Base-by-base conservation (phyloP, 2,113 vertebrate genomes). In the Sphaerodactylus townsendi region DNA sequence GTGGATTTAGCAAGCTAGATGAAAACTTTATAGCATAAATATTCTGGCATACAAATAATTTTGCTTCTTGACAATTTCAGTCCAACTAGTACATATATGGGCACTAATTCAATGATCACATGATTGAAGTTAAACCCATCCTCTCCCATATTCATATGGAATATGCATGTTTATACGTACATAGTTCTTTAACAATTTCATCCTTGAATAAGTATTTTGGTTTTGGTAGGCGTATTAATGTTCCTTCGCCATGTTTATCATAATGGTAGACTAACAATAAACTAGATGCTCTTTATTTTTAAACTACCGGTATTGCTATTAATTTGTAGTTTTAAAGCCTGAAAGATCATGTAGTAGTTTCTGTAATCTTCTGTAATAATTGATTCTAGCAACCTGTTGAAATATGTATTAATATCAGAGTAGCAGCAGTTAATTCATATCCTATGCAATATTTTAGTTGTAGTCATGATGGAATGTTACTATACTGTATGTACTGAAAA, bases 1-100 rank as follows among this genome's bases (percentile, higher is more conserved):
- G 72, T 78, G 72, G 44, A 5, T 0, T 44, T 87, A 89, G 90
- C 85, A 59, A 90, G 87, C 81, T 75, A 81, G 87, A 87, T 86
- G 81, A 90, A 66, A 37, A 83, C 35, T 53, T 46, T 75, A 23
- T 85, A 73, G 50, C 50, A 53, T 25, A 86, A 73, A 70, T 11
- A 48, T 19, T 33, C 8, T n/a, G 65, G 78, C 11, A 53, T 19
- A 46, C 0, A 23, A 23, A 53, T 62, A 77, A 81, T 69, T 30
- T 87, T 90, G 84, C 75, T 83, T 66, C 65, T 76, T 21, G 41
- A 19, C 56, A 74, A 44, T 25, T 85, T 87, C 77, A 83, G 69
- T 35, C 33, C 75, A 64, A 70, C 81, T 15, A 19, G 84, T 86
- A 83, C 0, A 56, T 75, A 84, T 50, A 84, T 0, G 1, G 1